Evolutionary conservation across 2,113 vertebrate genomes (phyloP).

Genomic region (Neopipo cinnamomea): DNA sequence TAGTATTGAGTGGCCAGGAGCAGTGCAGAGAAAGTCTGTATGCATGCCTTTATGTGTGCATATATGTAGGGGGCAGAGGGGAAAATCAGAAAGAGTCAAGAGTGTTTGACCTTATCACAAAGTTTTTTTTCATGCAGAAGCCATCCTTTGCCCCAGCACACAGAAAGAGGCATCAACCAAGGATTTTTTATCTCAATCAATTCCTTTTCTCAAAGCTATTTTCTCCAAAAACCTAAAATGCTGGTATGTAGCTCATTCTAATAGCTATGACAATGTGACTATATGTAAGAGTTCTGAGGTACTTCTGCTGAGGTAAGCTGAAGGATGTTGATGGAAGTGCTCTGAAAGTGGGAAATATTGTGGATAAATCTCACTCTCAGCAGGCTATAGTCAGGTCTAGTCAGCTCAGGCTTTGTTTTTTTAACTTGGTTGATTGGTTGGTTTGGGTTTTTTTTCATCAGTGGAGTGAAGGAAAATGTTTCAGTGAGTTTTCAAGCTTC

Average conservation of each 20-base stretch:
- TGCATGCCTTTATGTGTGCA: rapidly evolving
- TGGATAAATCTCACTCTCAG: not conserved
- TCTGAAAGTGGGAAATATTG: not conserved
- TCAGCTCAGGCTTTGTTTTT: not conserved
- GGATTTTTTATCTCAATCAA: not conserved
- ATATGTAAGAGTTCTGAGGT: not conserved
- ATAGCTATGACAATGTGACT: not conserved
- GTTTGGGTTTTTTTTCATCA: not conserved
- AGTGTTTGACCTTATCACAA: not conserved
- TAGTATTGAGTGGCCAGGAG: not conserved
- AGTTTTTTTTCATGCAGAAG: not conserved
- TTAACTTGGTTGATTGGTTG: rapidly evolving
- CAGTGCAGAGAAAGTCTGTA: no score
- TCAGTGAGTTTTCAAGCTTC: not conserved
- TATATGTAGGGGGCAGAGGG: rapidly evolving
- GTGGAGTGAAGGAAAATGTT: not conserved
- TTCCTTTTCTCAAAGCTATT: not conserved
- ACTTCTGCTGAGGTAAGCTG: not conserved
- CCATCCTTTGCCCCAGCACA: not conserved
- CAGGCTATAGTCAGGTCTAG: not conserved
- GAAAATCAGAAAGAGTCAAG: not conserved
- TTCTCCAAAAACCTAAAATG: not conserved
- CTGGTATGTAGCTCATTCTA: not conserved
- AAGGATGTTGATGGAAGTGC: not conserved
- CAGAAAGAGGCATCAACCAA: not conserved